Percentiles rank a stretch among this genome's conserved stretches.
phyloP scores from a whole-genome alignment of 2,888 invertebrate genomes.

The Tolmerus cingulatus region DNA sequence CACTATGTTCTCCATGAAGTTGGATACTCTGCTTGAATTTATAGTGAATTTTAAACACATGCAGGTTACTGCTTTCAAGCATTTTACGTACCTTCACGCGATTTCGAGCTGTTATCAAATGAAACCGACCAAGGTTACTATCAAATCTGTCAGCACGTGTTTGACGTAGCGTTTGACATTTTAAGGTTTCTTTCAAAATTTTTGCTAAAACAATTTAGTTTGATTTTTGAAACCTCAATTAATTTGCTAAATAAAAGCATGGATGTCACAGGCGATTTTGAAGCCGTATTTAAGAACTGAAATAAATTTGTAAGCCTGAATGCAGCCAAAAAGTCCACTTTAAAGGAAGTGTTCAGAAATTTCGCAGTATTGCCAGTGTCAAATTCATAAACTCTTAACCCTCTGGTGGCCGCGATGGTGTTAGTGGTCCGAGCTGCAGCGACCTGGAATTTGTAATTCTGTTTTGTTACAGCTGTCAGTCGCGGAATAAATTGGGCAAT shows the following conservation, averaged over 20 bases:
- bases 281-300: neutral
- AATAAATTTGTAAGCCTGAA: neutral
- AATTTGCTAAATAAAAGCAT: too few species aligned
- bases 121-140: too few species aligned
- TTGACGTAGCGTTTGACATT: too few species aligned
- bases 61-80: neutral
- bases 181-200: too few species aligned
- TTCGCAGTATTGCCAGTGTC: neutral
- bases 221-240: too few species aligned
- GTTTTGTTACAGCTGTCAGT: neutral
- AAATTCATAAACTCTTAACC: too few species aligned
- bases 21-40: neutral
- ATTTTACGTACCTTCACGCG: neutral
- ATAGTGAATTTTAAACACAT: neutral
- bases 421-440: neutral
- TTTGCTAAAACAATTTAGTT: too few species aligned
- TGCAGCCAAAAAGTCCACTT: neutral
- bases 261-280: too few species aligned
- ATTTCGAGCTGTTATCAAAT: too few species aligned
- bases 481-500: neutral
- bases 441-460: neutral
- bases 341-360: neutral
- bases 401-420: neutral
- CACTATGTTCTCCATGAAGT: neutral
- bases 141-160: too few species aligned